phyloP scores from a whole-genome alignment of 2,797 vertebrate genomes.

The Pseudochaenichthys georgianus region DNA sequence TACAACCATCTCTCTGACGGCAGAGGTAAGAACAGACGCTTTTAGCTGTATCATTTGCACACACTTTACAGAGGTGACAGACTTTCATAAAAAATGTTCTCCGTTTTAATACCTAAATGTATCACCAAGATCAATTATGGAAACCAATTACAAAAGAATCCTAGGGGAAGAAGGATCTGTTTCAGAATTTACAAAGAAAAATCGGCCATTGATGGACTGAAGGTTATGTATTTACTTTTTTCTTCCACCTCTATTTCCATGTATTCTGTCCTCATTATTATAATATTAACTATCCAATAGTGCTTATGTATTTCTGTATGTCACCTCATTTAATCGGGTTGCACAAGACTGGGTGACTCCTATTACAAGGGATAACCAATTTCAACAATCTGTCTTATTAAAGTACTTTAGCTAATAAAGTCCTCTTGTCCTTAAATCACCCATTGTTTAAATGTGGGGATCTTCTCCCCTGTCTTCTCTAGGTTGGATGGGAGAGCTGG shows the following conservation, averaged over 20 bases:
- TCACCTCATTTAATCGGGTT: neutral
- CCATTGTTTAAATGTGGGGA: neutral
- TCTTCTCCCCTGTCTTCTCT: slow-evolving; percentile 12
- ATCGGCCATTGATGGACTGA: slow-evolving; percentile 1
- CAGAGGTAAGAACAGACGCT: slow-evolving; percentile 85
- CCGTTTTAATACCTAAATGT: neutral
- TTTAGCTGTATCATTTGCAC: neutral
- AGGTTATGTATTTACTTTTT: neutral
- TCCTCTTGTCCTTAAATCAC: neutral
- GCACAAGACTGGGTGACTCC: neutral
- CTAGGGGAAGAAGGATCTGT: neutral
- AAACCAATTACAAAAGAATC: neutral
- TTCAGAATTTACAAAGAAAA: neutral
- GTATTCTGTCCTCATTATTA: neutral
- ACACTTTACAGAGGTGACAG: neutral
- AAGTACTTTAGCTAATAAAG: neutral
- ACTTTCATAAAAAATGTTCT: neutral
- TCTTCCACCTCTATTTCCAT: neutral
- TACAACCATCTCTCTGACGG: slow-evolving; percentile 98
- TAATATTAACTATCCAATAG: neutral
- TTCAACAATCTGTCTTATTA: neutral
- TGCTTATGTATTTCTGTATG: neutral
- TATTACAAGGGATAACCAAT: neutral
- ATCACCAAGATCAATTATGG: neutral
- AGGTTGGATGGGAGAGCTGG: slow-evolving; percentile 98